These are phyloP conservation scores for Sphaeridia pumilis DNA, from an alignment of 2,888 invertebrate species.

Conservation along the genomic window DNA sequence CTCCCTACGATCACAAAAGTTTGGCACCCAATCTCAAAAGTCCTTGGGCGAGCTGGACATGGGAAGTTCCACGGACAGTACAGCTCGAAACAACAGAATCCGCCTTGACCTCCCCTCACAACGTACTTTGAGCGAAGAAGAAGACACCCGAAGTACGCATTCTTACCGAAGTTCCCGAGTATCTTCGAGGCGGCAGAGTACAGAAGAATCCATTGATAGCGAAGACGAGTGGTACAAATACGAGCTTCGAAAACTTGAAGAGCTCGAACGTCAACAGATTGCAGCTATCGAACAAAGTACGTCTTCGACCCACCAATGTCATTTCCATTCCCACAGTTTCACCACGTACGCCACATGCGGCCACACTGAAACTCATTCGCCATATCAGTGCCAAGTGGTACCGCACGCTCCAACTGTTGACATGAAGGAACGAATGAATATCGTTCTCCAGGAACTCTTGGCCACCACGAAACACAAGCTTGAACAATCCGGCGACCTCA, in stretches of 20 bases:
- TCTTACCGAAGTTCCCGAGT: slow-evolving; percentile 76
- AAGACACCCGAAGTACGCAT: slow-evolving; percentile 74
- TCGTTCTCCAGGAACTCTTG: slow-evolving; percentile 62
- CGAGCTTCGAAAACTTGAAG: slow-evolving; percentile 71
- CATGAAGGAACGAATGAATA: slow-evolving; percentile 66
- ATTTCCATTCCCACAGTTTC: slow-evolving; percentile 12
- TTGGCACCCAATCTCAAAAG: slow-evolving; percentile 46
- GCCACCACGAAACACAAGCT: slow-evolving; percentile 46
- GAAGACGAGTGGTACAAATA: slow-evolving; percentile 91
- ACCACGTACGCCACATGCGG: slow-evolving; percentile 37
- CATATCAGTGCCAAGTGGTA: slow-evolving; percentile 23
- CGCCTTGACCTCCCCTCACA: slow-evolving; percentile 35
- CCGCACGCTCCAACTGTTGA: slow-evolving; percentile 43
- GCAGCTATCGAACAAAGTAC: slow-evolving; percentile 29
- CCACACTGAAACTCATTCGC: slow-evolving; percentile 9
- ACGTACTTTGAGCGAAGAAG: slow-evolving; percentile 46
- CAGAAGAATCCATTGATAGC: slow-evolving; percentile 83
- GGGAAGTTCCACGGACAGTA: slow-evolving; percentile 43
- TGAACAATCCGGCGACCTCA: background rate
- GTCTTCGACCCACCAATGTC: slow-evolving; percentile 8
- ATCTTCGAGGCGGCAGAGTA: slow-evolving; percentile 76
- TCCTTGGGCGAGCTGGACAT: slow-evolving; percentile 57
- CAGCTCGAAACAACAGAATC: slow-evolving; percentile 19
- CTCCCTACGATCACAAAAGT: slow-evolving; percentile 18
- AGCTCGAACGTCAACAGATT: slow-evolving; percentile 54